Evolutionary conservation across 2,888 invertebrate species (phyloP), one percentile per base, ranked within the genome.

Genomic region (Agonum fuliginosum): DNA sequence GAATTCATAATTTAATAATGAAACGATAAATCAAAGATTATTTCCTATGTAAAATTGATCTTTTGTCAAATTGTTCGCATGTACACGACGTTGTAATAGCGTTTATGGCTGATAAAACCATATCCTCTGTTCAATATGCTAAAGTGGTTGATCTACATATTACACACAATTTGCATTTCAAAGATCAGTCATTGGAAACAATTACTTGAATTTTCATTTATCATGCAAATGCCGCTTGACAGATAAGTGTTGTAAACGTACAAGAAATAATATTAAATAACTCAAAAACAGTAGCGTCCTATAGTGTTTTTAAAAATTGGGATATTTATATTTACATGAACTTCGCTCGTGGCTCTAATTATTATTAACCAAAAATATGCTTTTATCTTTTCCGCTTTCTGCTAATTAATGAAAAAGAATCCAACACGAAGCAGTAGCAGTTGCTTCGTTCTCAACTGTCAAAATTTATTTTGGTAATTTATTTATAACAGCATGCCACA

Each of bases 121-220:
- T 34, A 41, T 67, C 41, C 34, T 67, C 37, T 67, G 22, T 20
- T 67, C 65, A 67, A 67, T 67, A 67, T 67, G 65, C 65, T 67
- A 67, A 67, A 67, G 20, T 67, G 37, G 58, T 58, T 58, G 65
- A 67, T 67, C 37, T 67, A 67, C 65, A 34, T 67, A 27, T 41
- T 67, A 67, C 65, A 67, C 65, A 37, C 10, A 34, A 67, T 67
- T 67, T 67, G 41, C 65, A 67, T 67, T 41, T 67, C 65, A 67
- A 67, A 67, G 65, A 58, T 20, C 65, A 22, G 37, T 41, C 41
- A 67, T 41, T 67, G 65, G 65, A 37, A 67, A 41, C 65, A 67
- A 67, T 67, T 67, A 34, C 65, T 41, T 67, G 34, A 67, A 41
- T 67, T 67, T 67, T 67, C 65, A 67, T 67, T 67, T 37, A 34